These are phyloP conservation scores for Agonopterix heracliana DNA, from an alignment of 2,888 invertebrate genomes.

Conservation along the genomic window DNA sequence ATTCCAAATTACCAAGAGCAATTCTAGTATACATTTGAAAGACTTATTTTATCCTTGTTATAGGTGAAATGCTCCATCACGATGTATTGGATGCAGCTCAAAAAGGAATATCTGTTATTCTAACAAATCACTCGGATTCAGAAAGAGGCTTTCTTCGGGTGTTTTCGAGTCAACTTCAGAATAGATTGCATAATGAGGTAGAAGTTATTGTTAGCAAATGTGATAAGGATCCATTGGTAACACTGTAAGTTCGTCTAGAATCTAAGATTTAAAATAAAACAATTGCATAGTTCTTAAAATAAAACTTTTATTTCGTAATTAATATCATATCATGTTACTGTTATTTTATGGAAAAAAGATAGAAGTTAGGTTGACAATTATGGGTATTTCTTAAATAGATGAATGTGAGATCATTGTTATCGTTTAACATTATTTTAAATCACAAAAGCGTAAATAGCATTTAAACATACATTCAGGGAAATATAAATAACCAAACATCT, in stretches of 20 bases:
- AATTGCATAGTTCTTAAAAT: slow-evolving; percentile 15
- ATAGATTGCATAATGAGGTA: slow-evolving; percentile 65
- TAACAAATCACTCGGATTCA: slow-evolving; percentile 95
- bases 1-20: too few species aligned
- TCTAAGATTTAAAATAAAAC: slow-evolving; percentile 13
- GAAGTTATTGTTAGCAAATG: slow-evolving; percentile 80
- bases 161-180: slow-evolving; percentile 64
- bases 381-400: slow-evolving; percentile 22
- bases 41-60: neutral
- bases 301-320: slow-evolving; percentile 15
- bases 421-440: slow-evolving; percentile 14
- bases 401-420: slow-evolving; percentile 65
- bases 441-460: slow-evolving; percentile 13
- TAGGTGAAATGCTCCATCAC: slow-evolving; percentile 95
- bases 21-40: neutral
- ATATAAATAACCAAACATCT: slow-evolving; percentile 1
- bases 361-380: too few species aligned
- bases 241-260: slow-evolving; percentile 64
- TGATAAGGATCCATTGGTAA: slow-evolving; percentile 87
- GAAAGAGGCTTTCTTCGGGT: slow-evolving; percentile 89
- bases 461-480: slow-evolving; percentile 5
- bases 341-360: slow-evolving; percentile 16
- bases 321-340: slow-evolving; percentile 12
- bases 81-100: slow-evolving; percentile 92
- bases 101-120: slow-evolving; percentile 85